Conservation (phyloP, 2,888 invertebrate species). For the Pterostichus madidus region DNA sequence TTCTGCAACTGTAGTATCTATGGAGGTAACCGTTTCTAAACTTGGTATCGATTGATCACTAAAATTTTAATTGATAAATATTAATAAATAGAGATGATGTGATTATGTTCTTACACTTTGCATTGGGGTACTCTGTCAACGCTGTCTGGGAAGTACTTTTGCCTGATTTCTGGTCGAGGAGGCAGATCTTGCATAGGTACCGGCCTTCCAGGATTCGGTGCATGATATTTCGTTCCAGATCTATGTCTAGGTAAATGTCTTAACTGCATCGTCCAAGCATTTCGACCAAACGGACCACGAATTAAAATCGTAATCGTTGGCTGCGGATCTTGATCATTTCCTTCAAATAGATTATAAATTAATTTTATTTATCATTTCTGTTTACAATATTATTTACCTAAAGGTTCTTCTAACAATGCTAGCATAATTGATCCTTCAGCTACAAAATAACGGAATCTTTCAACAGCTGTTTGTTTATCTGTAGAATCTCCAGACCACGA, state of each 20-base stretch:
- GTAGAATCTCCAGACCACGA: slow-evolving; percentile 80
- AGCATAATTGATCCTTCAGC: slow-evolving; percentile 94
- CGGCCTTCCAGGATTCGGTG: slow-evolving; percentile 85
- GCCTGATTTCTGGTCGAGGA: slow-evolving; percentile 84
- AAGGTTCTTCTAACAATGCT: slow-evolving; percentile 93
- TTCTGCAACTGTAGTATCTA: slow-evolving; percentile 77
- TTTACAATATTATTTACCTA: slow-evolving; percentile 80
- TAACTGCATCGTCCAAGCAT: slow-evolving; percentile 95
- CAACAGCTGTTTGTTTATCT: slow-evolving; percentile 81
- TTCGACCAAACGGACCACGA: slow-evolving; percentile 95
- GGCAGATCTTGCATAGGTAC: slow-evolving; percentile 87
- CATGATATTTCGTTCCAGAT: slow-evolving; percentile 83
- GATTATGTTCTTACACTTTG: slow-evolving; percentile 82
- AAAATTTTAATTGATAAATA: slow-evolving; percentile 67
- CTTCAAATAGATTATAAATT: slow-evolving; percentile 32
- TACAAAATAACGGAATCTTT: slow-evolving; percentile 92
- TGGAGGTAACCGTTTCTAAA: slow-evolving; percentile 87
- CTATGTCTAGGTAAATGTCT: slow-evolving; percentile 93
- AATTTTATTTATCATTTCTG: not conserved
- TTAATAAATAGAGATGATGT: not conserved
- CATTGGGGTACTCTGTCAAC: slow-evolving; percentile 89
- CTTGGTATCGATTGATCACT: slow-evolving; percentile 95
- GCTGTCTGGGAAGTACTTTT: slow-evolving; percentile 89
- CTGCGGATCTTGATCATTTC: slow-evolving; percentile 86
- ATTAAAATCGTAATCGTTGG: slow-evolving; percentile 94